phyloP scores from a whole-genome alignment of 1,140 invertebrate genomes.

The Drosophila nebulosa region DNA sequence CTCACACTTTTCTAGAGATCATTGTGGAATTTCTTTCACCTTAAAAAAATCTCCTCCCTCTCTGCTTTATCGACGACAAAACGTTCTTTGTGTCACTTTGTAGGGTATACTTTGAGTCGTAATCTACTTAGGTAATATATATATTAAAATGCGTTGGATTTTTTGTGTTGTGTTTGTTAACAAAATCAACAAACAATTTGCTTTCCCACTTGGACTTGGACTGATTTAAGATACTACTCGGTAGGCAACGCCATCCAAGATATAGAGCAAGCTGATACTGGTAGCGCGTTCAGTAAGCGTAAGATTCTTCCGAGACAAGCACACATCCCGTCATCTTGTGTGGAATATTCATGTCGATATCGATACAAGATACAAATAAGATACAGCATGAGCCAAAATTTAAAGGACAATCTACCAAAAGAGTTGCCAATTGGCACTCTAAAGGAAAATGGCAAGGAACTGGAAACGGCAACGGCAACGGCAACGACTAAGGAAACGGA shows the following conservation, averaged over 20 bases:
- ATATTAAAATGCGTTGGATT: not conserved
- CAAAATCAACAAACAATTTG: conserved; percentile 30
- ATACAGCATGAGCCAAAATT: conserved; percentile 20
- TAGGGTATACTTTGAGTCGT: conserved; percentile 23
- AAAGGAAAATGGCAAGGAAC: not conserved
- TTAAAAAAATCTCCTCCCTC: too few relatives aligned
- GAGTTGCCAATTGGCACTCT: not conserved
- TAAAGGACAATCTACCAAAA: conserved; percentile 23
- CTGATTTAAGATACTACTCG: conserved; percentile 30
- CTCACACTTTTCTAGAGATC: too few relatives aligned
- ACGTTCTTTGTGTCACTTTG: too few relatives aligned
- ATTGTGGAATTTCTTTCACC: too few relatives aligned
- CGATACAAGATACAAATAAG: not conserved
- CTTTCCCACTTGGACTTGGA: not conserved
- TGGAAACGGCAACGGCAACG: not conserved
- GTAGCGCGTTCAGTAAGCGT: conserved; percentile 31
- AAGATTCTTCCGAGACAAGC: conserved; percentile 23
- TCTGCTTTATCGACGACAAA: too few relatives aligned
- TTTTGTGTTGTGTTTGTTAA: not conserved
- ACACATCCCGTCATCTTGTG: not conserved
- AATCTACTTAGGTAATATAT: not conserved
- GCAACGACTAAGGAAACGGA: conserved; percentile 17
- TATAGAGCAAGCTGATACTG: conserved; percentile 35
- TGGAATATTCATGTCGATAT: not conserved
- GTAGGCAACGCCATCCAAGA: conserved; percentile 32